A percentile compares a stretch with the other conserved stretches of the same genome.
Evolutionary conservation across 2,113 vertebrate genomes (phyloP).

Genomic region (Blennius ocellaris): DNA sequence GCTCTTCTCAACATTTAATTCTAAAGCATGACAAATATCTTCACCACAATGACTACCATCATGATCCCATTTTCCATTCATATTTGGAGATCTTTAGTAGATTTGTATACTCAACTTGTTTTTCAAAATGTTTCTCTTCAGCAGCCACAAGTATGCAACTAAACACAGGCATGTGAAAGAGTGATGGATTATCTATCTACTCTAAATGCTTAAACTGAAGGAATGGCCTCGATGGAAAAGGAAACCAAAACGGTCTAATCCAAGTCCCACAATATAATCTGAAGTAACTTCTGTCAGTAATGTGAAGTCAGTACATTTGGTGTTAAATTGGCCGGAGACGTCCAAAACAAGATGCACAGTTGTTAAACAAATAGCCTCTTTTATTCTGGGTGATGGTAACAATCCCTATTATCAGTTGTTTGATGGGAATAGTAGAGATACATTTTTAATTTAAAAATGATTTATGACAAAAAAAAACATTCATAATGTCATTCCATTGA

Average conservation of each 20-base stretch:
- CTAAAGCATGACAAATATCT: too few species aligned
- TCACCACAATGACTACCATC: too few species aligned
- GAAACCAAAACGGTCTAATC: neutral
- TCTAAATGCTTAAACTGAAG: neutral
- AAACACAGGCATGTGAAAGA: neutral
- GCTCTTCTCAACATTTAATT: too few species aligned
- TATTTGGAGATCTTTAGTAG: too few species aligned
- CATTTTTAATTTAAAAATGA: too few species aligned
- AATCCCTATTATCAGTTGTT: too few species aligned
- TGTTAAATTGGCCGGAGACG: neutral
- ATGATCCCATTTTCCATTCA: too few species aligned
- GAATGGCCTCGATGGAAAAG: neutral
- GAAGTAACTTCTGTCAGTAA: slow-evolving; percentile 6
- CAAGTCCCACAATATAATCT: neutral
- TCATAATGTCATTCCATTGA: too few species aligned
- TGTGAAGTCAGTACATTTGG: slow-evolving; percentile 15
- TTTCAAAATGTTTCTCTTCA: neutral
- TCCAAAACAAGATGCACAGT: neutral
- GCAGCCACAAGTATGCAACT: slow-evolving; percentile 1
- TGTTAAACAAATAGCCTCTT: neutral
- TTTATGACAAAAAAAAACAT: too few species aligned
- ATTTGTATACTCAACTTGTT: slow-evolving; percentile 3
- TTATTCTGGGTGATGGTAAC: neutral
- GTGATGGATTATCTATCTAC: neutral
- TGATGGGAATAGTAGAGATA: too few species aligned